Base-by-base conservation (phyloP, 2,888 invertebrate genomes). In the Cetonia aurata region DNA sequence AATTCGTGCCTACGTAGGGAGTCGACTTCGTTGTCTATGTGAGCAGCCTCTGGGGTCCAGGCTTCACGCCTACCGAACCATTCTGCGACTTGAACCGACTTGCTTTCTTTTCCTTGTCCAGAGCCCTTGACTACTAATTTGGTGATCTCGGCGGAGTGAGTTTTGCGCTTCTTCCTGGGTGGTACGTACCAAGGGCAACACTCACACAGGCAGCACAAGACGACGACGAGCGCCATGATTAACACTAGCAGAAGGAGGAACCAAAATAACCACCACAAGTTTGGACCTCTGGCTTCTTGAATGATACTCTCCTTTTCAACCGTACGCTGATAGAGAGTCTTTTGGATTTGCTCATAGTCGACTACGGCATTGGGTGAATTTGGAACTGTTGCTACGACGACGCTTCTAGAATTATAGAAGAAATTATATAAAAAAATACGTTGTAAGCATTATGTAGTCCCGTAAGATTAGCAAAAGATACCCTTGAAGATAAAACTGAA, bases 191-290 rank as follows among this genome's bases (percentile, higher is more conserved):
- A 88, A n/a, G 94, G 94, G 80, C 95, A 95, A 79, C 92, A 92
- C 77, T 93, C 92, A 80, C 94, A 95, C 74, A 94, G 91, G 80
- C 95, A 95, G 84, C 95, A 96, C 71, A 93, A 87, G 73, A 95
- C 89, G 59, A 95, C 86, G 66, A 91, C 87, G 70, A 93, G 84
- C 74, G 93, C 87, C 10, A 92, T 89, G 33, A 94, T 79, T 0
- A 94, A 88, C 75, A 94, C 89, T 72, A 95, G 83, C 33, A 95
- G 87, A 57, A 93, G 91, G 72, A 96, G 83, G 13, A 94, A 83
- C 75, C 95, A 91, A 65, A 95, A 85, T 19, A 95, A 82, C 95
- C 95, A 95, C 46, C 89, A 81, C 62, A 93, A 82, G 67, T 72
- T 75, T 55, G 92, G 67, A n/a, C 80, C 76, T 62, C 75, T 72